phyloP scores from a whole-genome alignment of 2,888 invertebrate species.

The Embidobia sp. region DNA sequence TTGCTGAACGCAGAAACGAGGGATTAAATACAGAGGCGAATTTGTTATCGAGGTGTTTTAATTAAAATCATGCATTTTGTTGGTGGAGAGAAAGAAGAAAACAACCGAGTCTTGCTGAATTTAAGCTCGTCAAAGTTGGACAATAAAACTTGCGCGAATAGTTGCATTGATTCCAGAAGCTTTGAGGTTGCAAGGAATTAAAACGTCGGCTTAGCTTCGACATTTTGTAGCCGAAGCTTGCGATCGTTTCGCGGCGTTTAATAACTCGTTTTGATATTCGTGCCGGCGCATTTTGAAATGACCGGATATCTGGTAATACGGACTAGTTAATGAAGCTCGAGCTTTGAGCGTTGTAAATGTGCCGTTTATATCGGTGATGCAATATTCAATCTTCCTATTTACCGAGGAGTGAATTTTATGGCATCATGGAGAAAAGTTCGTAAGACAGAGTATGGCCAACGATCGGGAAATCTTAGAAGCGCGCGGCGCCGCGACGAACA shows the following conservation, averaged over 20 bases:
- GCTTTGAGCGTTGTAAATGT: slow-evolving; percentile 29
- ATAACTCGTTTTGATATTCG: slow-evolving; percentile 17
- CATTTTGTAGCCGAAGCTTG: slow-evolving; percentile 17
- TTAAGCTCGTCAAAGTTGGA: slow-evolving; percentile 16
- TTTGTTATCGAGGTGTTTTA: too few species aligned
- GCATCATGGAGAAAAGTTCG: slow-evolving; percentile 7
- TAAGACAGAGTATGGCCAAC: slow-evolving; percentile 64
- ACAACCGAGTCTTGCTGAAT: too few species aligned
- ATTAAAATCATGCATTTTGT: not conserved
- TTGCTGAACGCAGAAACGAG: too few species aligned
- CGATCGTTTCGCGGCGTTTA: slow-evolving; percentile 14
- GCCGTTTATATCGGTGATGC: slow-evolving; percentile 4
- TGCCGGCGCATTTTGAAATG: slow-evolving; percentile 15
- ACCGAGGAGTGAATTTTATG: slow-evolving; percentile 20
- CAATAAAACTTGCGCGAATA: slow-evolving; percentile 21
- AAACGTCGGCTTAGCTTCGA: slow-evolving; percentile 5
- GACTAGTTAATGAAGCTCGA: slow-evolving; percentile 30
- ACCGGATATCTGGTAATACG: slow-evolving; percentile 39
- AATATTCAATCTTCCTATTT: slow-evolving; percentile 11
- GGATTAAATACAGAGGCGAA: too few species aligned
- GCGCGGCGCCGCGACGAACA: slow-evolving; percentile 82
- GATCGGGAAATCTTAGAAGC: slow-evolving; percentile 68
- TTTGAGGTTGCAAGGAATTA: too few species aligned
- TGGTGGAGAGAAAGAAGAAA: too few species aligned
- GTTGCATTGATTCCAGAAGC: slow-evolving; percentile 1